A percentile compares a stretch with the other conserved stretches of the same genome.
These are phyloP conservation scores for Pangasius krempfi DNA, from an alignment of 2,797 vertebrate genomes.

Conservation along the genomic window DNA sequence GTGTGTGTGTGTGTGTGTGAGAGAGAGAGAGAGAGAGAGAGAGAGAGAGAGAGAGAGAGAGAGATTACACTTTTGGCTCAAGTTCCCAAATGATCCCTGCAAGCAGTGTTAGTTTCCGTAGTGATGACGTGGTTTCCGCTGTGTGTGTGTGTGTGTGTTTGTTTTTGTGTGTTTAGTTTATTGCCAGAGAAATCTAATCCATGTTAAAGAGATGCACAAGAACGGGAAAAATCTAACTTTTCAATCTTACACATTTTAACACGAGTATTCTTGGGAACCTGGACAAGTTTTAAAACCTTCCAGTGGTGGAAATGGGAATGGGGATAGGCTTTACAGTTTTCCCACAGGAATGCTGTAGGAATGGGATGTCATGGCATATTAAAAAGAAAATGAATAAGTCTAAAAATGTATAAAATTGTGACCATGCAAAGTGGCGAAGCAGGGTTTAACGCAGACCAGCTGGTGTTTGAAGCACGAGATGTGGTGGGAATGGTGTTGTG, in stretches of 20 bases:
- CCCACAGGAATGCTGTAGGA: background rate
- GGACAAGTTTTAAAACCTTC: background rate
- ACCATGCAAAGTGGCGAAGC: background rate
- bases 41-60: background rate
- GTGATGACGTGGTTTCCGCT: constrained; percentile 19
- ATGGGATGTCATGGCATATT: background rate
- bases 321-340: background rate
- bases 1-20: constrained; percentile 12
- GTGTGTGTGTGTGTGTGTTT: constrained; percentile 22
- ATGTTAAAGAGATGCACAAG: background rate
- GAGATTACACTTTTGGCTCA: constrained; percentile 31
- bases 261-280: background rate
- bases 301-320: background rate
- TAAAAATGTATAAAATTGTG: background rate
- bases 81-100: background rate
- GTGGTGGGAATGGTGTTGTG: background rate
- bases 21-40: background rate
- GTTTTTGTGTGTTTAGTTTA: background rate
- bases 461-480: background rate
- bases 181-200: background rate
- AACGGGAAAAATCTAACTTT: background rate
- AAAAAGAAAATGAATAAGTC: background rate
- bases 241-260: background rate
- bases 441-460: background rate
- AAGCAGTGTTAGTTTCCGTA: constrained; percentile 14